Evolutionary conservation across 2,888 invertebrate species (phyloP), one percentile per base, ranked within the genome.

Genomic region (Troglohyphantes excavatus): DNA sequence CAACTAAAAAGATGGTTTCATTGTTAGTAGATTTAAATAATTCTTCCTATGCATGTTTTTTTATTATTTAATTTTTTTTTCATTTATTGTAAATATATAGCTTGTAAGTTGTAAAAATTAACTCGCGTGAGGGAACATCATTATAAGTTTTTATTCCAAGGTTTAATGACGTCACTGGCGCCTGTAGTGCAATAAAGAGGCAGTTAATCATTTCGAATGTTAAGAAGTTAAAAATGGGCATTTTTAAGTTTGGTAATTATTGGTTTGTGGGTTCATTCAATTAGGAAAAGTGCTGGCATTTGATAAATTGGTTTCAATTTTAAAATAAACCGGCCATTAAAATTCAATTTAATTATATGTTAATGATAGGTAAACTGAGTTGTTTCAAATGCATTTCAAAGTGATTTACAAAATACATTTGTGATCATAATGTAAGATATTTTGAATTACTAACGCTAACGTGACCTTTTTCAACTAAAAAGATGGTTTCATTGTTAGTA

Each of bases 121-220:
- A 43, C 65, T 13, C 27, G 65, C 78, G 23, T 78, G 63, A 43
- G 6, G 13, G 78, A 63, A 78, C 65, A 63, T 65, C 78, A 78
- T 78, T 63, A 78, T 33, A 65, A 63, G 78, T 78, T 78, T 78
- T 78, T 78, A 78, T 65, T 78, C n/a, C 43, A 19, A 78, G 65
- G 9, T 59, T 76, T 76, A 59, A 61, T 59, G 53, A 29, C 61
- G 61, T 61, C 61, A n/a, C 26, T 29, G 78, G 65, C 63, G 78
- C 43, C 65, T 78, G 17, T 26, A 33, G 65, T 65, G 43, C 61
- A 65, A 65, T 78, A 65, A 78, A 43, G 65, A 65, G 46, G 39
- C 26, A 63, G n/a, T 78, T 78, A 78, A 78, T 78, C 78, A 78
- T 65, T 61, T 78, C 33, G 39, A 65, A 65, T 43, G 21, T 33